These are phyloP conservation scores for Atrina japonica DNA, from an alignment of 2,888 invertebrate species.

Conservation along the genomic window DNA sequence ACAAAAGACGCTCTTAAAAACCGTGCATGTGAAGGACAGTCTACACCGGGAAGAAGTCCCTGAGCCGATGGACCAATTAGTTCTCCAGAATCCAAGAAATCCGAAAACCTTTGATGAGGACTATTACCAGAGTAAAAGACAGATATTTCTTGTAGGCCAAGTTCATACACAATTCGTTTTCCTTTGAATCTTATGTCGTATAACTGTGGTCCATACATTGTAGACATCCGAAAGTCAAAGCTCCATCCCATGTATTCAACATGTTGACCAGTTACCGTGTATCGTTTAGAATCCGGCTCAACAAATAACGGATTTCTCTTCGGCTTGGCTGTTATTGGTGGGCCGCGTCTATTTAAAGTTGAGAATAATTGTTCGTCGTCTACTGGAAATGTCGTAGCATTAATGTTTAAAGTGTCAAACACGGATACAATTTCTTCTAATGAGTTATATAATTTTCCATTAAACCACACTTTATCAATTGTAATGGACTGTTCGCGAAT, in stretches of 20 bases:
- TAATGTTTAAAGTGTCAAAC: slow-evolving; percentile 27
- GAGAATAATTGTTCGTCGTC: slow-evolving; percentile 31
- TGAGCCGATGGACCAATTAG: slow-evolving; percentile 58
- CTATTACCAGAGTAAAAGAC: slow-evolving; percentile 68
- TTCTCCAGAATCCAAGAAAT: slow-evolving; percentile 64
- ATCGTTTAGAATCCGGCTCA: slow-evolving; percentile 67
- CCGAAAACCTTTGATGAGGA: slow-evolving; percentile 54
- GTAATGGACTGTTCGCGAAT: slow-evolving; percentile 30
- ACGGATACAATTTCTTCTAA: slow-evolving; percentile 35
- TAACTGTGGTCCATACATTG: slow-evolving; percentile 61
- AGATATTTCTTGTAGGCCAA: slow-evolving; percentile 70
- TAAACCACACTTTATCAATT: slow-evolving; percentile 55
- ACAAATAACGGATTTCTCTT: slow-evolving; percentile 57
- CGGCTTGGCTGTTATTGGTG: slow-evolving; percentile 36
- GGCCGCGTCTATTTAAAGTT: slow-evolving; percentile 52
- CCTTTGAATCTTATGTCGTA: slow-evolving; percentile 62
- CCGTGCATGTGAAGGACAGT: slow-evolving; percentile 71
- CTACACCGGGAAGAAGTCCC: slow-evolving; percentile 69
- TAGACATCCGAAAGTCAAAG: slow-evolving; percentile 65
- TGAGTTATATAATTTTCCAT: slow-evolving; percentile 41
- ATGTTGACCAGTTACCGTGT: slow-evolving; percentile 59
- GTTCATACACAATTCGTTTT: slow-evolving; percentile 69
- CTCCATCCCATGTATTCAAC: slow-evolving; percentile 69
- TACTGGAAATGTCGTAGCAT: slow-evolving; percentile 25
- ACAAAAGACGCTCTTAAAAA: slow-evolving; percentile 56